Base-by-base conservation (phyloP, 2,888 invertebrate species). In the Parnassius glacialis region DNA sequence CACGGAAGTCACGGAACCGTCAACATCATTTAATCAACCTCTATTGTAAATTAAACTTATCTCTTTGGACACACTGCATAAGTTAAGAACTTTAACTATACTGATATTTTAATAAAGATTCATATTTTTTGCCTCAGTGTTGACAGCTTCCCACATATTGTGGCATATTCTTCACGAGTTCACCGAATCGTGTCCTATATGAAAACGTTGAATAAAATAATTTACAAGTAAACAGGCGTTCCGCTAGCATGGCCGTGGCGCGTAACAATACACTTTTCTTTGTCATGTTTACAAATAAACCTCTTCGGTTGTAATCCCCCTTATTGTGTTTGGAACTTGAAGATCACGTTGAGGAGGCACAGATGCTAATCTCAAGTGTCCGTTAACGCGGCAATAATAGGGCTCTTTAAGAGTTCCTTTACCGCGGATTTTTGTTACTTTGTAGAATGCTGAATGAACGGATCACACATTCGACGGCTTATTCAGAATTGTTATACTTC, bases 361-460 rank as follows among this genome's bases (percentile, higher is more conserved):
- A 90, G 91, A 91, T 91, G 90, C 89, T 90, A 90, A 91, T 91
- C 91, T 91, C 91, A 91, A 91, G 91, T 91, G 90, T 90, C 87
- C 85, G 86, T 89, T 90, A 89, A 88, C 90, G 83, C 83, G 81
- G 73, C 78, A 77, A 90, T 90, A 90, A 90, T 88, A 87, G 81
- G 71, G 78, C 81, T 84, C 83, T 85, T 86, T 84, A 84, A 77
- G 74, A 77, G 80, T 82, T 75, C 76, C 80, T 76, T 80, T 74
- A 81, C 87, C 85, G 79, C 84, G 55, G 83, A 83, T 73, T 78
- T 79, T 81, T 81, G 79, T 80, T 70, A 75, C 74, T 66, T 71
- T 79, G 72, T 73, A 71, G 59, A 74, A 73, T 74, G 68, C 71
- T 78, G 76, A 81, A 84, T 85, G 84, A 79, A 79, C 68, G 76